A percentile compares a stretch with the other conserved stretches of the same genome.
These are phyloP conservation scores for Aspidoscelis tigris DNA, from an alignment of 2,113 vertebrate species.

Conservation along the genomic window DNA sequence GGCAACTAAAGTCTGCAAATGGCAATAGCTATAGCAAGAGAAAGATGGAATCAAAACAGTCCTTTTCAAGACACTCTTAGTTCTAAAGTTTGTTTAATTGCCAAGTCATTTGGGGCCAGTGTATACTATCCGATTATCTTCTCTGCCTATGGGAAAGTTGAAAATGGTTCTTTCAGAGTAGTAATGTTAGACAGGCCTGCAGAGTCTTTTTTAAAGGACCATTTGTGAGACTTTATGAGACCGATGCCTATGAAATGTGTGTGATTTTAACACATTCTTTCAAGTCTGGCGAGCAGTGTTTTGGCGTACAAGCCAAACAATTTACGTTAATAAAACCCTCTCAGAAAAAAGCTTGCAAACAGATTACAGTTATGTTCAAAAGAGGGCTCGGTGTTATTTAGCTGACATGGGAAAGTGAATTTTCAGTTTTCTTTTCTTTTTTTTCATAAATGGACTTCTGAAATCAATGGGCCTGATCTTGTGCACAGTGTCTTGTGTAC, in stretches of 20 bases:
- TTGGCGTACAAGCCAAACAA: slow-evolving; percentile 38
- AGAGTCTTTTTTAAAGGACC: slow-evolving; percentile 16
- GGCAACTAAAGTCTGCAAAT: neutral
- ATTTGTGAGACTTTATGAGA: slow-evolving; percentile 43
- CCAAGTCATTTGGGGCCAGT: neutral
- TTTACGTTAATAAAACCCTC: slow-evolving; percentile 43
- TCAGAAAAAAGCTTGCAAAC: slow-evolving; percentile 18
- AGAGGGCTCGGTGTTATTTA: slow-evolving; percentile 45
- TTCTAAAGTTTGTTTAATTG: neutral
- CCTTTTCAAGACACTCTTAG: neutral
- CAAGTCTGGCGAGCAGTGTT: neutral
- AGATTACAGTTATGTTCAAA: slow-evolving; percentile 40
- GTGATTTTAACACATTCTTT: slow-evolving; percentile 29
- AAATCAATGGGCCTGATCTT: slow-evolving; percentile 50
- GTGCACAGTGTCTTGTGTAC: slow-evolving; percentile 53
- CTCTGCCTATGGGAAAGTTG: neutral
- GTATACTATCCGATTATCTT: neutral
- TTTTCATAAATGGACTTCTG: slow-evolving; percentile 55
- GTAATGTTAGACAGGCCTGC: neutral
- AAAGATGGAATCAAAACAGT: too few species aligned
- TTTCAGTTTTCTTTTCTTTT: slow-evolving; percentile 46
- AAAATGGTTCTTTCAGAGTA: slow-evolving; percentile 35
- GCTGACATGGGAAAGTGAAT: slow-evolving; percentile 41
- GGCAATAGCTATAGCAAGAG: too few species aligned
- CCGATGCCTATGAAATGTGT: slow-evolving; percentile 7